phyloP scores from a whole-genome alignment of 2,888 invertebrate genomes.

The Apeira syringaria region DNA sequence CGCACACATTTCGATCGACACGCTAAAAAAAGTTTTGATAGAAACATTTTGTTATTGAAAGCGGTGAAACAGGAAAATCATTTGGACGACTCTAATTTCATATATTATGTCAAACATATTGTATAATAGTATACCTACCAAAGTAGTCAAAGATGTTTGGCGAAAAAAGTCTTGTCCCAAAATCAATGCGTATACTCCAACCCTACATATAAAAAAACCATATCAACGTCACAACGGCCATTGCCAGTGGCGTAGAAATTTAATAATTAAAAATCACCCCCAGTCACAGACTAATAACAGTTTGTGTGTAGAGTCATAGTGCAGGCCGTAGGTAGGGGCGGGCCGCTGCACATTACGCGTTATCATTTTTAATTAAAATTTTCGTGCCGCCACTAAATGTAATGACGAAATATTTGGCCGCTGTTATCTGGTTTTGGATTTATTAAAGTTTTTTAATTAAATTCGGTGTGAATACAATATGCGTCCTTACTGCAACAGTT shows the following conservation, averaged over 20 bases:
- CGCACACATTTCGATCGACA: too few relatives aligned
- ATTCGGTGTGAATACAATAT: background rate
- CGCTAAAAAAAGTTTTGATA: too few relatives aligned
- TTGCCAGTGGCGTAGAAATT: slow-evolving; percentile 74
- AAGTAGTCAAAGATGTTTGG: too few relatives aligned
- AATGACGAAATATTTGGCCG: slow-evolving; percentile 45
- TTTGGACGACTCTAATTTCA: too few relatives aligned
- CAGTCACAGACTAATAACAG: background rate
- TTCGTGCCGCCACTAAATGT: slow-evolving; percentile 49
- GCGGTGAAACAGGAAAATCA: too few relatives aligned
- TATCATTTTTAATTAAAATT: slow-evolving; percentile 79
- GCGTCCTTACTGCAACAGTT: too few relatives aligned
- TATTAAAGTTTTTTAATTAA: slow-evolving; percentile 1
- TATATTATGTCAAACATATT: too few relatives aligned
- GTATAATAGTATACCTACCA: too few relatives aligned
- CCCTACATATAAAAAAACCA: slow-evolving; percentile 20
- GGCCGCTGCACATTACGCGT: slow-evolving; percentile 61
- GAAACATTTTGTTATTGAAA: too few relatives aligned
- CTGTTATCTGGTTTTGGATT: slow-evolving; percentile 4
- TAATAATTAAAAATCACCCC: slow-evolving; percentile 83
- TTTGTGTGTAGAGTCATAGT: slow-evolving; percentile 12
- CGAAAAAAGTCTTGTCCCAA: too few relatives aligned
- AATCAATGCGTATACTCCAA: too few relatives aligned
- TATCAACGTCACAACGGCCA: slow-evolving; percentile 72
- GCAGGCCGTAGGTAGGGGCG: slow-evolving; percentile 42